Base-by-base conservation (phyloP, 2,797 vertebrate genomes). In the Hapalemur alaotrensis region DNA sequence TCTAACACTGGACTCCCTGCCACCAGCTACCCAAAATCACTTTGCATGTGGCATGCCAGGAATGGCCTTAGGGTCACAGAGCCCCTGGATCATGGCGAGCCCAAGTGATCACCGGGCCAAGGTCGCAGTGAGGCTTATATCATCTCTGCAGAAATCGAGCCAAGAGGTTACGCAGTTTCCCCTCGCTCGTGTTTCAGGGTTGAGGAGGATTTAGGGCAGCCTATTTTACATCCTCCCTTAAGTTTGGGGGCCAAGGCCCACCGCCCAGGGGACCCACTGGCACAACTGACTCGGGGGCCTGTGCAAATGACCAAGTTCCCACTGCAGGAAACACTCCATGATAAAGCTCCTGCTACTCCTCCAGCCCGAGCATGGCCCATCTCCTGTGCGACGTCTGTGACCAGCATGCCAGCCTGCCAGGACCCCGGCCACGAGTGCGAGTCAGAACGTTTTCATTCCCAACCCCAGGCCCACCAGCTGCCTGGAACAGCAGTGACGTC, bases 11-110 rank as follows among this genome's bases (percentile, higher is more conserved):
- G 35, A 43, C 46, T 57, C 63, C 32, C 61, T 25, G 25, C 48
- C 46, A 23, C 43, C 67, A 73, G 94, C 5, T 32, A 43, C 82
- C n/a, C 17, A 41, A 43, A 78, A 15, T 70, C 75, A n/a, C 61
- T 67, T 15, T 48, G 23, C 52, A 41, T 1, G 0, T 6, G 15
- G 32, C 61, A 7, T 15, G 2, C n/a, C 2, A 48, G 25, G 4
- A 73, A 25, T 85, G 80, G 50, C 63, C n/a, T 30, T 38, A 30
- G 28, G 41, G n/a, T 41, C 15, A 54, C 65, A 70, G 83, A 70
- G 41, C 35, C 35, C 38, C 48, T 12, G 63, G 28, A 11, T 54
- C 50, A 43, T 0, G 10, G n/a, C 7, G 17, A 54, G 67, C 18
- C 67, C 35, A 57, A 28, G 23, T 38, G 3, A 22, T 15, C 83